Base-by-base conservation (phyloP, 2,113 vertebrate species). In the Apodemus speciosus region DNA sequence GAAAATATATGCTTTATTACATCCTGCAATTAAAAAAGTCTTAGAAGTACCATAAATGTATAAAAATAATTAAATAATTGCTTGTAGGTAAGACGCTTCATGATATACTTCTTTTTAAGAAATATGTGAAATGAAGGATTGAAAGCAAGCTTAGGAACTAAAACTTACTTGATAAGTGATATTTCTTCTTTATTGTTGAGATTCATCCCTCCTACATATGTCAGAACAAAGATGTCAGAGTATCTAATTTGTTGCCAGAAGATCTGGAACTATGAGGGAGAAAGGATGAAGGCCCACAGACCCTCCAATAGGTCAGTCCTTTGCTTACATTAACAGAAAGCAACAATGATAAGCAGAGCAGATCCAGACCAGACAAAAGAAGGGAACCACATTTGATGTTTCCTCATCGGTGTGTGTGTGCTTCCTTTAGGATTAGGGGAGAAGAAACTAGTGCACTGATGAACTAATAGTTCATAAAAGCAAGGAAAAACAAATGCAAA, bases 191-290 rank as follows among this genome's bases (percentile, higher is more conserved):
- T 43, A 8, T 2, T 32, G 27, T 23, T 64, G 38, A 49, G 20
- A 4, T 9, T 18, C 32, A 35, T 1, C 3, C 7, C 5, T 56
- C 7, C 9, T 15, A 9, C 46, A 32, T 0, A 15, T 1, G 0
- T 2, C 23, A 53, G 30, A 40, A 71, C 1, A 3, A 14, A 1
- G 30, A 6, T 10, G 25, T 5, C 6, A 6, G 14, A 14, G 21
- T n/a, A 43, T 64, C 53, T 77, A 21, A 25, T n/a, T 32, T 15
- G 1, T 27, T 60, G 49, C 15, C 3, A 10, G 11, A 2, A 9
- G 46, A 13, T 6, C 8, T 66, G 30, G 56, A 3, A 66, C 32
- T 21, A 6, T 3, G 6, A 15, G 2, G 1, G 23, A 2, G 18
- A 40, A 20, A 68, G 11, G 64, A 68, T 40, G 21, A 20, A 9